Percentiles rank a stretch among this genome's conserved stretches.
Conservation (phyloP, 2,797 vertebrate species). For the Crypturellus tataupa region DNA sequence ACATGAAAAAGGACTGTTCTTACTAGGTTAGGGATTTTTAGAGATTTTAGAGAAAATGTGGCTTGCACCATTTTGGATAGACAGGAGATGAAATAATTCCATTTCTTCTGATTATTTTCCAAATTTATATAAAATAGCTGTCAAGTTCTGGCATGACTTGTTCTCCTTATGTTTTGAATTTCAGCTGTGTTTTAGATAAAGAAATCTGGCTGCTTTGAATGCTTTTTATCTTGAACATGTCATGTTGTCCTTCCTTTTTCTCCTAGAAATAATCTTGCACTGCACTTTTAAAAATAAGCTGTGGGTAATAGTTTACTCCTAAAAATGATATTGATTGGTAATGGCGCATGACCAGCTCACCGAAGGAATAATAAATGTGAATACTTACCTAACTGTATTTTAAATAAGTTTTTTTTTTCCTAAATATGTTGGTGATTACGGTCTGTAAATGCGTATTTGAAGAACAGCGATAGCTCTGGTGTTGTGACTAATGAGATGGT, state of each 20-base stretch:
- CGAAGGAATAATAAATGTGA: background rate
- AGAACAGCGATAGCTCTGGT: background rate
- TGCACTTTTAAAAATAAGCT: constrained; percentile 38
- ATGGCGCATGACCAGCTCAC: background rate
- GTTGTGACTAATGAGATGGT: background rate
- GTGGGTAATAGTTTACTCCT: constrained; percentile 33
- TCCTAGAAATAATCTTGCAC: constrained; percentile 27
- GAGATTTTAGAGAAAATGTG: background rate
- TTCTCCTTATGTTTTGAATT: constrained; percentile 17
- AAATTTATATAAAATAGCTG: constrained; percentile 26
- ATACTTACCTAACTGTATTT: constrained; percentile 31
- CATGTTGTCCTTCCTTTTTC: constrained; percentile 16
- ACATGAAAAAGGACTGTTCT: background rate
- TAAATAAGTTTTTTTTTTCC: background rate
- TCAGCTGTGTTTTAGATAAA: constrained; percentile 33
- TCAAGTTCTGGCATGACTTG: background rate
- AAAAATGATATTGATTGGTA: constrained; percentile 47
- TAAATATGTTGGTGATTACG: background rate
- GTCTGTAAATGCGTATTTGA: constrained; percentile 7
- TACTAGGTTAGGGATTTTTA: background rate
- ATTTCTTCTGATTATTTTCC: constrained; percentile 31
- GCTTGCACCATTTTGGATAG: background rate
- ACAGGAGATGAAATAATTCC: background rate
- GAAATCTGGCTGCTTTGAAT: constrained; percentile 23
- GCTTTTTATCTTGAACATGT: constrained; percentile 35